Evolutionary conservation across 1,140 invertebrate genomes (phyloP), one percentile per base, ranked within the genome.

Genomic region (Drosophila baimaii): DNA sequence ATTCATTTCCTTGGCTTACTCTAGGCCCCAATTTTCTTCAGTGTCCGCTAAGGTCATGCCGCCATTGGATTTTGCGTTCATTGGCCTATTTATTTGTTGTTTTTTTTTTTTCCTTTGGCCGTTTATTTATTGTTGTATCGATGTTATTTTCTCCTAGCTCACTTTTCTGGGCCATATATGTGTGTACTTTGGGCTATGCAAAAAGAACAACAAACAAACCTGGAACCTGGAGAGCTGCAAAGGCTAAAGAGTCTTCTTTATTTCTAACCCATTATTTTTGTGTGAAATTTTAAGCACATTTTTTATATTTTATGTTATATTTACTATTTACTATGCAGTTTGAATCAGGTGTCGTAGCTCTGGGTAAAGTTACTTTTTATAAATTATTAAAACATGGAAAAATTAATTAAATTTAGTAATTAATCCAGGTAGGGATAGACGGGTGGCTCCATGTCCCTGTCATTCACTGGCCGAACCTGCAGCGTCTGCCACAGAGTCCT

Each of bases 361-460:
- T 4, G 13, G 31, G 4, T 33, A 33, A 33, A 12, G 5, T 12
- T 5, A 12, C 12, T 33, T 13, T 33, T n/a, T n/a, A n/a, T n/a
- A n/a, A n/a, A n/a, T n/a, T 7, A 29, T 29, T 29, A 29, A 29
- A 8, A n/a, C 27, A 7, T 29, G 6, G 27, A 7, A 29, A 37
- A 37, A 15, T 37, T 37, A 15, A n/a, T n/a, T 13, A 39, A 39
- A 39, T 46, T 43, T 47, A 25, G 12, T 27, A 12, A 33, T 51
- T 81, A 85, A 17, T 85, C 76, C 44, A 86, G 15, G 37, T 86
- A 86, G 19, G 83, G 83, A 86, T 86, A 86, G 15, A 66, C 52
- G 3, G 80, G 77, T 4, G 79, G 63, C 55, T 86, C 75, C 15
- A 29, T 25, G 3, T 66, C 46, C 39, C 52, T 33, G 17, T 29